Evolutionary conservation across 2,113 vertebrate species (phyloP).

Genomic region (Thalassarche chlororhynchos): DNA sequence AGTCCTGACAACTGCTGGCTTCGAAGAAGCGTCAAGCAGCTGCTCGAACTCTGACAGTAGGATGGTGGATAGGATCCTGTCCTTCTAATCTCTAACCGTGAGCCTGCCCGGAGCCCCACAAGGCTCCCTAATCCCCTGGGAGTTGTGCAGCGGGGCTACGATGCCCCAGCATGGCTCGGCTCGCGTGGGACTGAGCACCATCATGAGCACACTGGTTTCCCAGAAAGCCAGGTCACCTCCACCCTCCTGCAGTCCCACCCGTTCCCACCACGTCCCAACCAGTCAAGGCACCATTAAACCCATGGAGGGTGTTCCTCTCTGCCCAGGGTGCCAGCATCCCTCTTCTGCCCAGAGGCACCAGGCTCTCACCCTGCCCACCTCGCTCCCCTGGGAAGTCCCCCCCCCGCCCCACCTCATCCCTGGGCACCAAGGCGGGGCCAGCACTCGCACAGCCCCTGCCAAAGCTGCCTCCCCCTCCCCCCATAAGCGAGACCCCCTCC

Average conservation of each 20-base stretch:
- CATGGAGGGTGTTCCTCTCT: background rate
- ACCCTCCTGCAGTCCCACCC: background rate
- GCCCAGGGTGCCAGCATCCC: background rate
- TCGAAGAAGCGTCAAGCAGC: background rate
- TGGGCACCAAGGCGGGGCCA: background rate
- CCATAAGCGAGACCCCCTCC: background rate
- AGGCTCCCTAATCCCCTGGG: fast-evolving
- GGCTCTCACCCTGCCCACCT: background rate
- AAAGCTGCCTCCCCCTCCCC: background rate
- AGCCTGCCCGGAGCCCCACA: background rate
- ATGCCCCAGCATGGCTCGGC: background rate
- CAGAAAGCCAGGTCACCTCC: background rate
- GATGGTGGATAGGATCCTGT: background rate
- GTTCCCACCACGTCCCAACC: background rate
- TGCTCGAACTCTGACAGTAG: fast-evolving
- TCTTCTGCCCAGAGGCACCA: too few species aligned
- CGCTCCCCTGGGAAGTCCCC: fast-evolving
- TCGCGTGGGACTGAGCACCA: background rate
- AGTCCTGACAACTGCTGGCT: background rate
- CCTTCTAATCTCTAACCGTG: background rate
- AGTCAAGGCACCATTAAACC: background rate
- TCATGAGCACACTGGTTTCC: fast-evolving
- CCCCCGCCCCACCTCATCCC: background rate
- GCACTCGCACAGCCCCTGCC: background rate
- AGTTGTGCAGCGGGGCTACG: background rate